Evolutionary conservation across 1,140 invertebrate species (phyloP).

Genomic region (Hestina assimilis): DNA sequence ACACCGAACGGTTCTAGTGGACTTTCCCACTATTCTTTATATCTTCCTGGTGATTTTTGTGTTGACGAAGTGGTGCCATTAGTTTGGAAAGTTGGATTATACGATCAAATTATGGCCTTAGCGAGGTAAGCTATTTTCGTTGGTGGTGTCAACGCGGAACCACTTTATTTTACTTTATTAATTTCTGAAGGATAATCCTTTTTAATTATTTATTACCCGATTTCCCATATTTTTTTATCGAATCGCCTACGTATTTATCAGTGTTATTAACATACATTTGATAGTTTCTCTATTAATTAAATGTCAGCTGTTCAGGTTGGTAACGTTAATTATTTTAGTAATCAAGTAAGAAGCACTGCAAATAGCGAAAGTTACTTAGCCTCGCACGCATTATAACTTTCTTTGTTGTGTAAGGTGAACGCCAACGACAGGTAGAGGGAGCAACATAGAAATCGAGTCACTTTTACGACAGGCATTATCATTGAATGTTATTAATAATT

Average conservation of each 20-base stretch:
- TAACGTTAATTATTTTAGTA: slow-evolving; percentile 10
- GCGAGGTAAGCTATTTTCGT: slow-evolving; percentile 77
- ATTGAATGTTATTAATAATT: slow-evolving; percentile 7
- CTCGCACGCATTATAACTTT: slow-evolving; percentile 74
- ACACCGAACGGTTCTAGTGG: slow-evolving; percentile 49
- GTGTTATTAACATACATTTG: neutral
- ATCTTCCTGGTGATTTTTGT: slow-evolving; percentile 57
- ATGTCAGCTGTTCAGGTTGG: neutral
- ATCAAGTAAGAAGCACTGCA: slow-evolving; percentile 40
- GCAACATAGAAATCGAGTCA: slow-evolving; percentile 70
- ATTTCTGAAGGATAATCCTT: slow-evolving; percentile 54
- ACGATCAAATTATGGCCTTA: slow-evolving; percentile 77
- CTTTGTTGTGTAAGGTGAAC: slow-evolving; percentile 77
- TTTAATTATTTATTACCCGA: neutral
- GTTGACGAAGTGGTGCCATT: slow-evolving; percentile 63
- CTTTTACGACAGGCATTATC: slow-evolving; percentile 43
- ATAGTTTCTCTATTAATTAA: slow-evolving; percentile 3
- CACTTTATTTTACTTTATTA: slow-evolving; percentile 67
- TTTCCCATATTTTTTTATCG: slow-evolving; percentile 53
- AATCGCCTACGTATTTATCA: neutral
- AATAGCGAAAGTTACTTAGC: slow-evolving; percentile 72
- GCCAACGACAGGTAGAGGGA: slow-evolving; percentile 67
- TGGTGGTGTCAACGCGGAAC: slow-evolving; percentile 75
- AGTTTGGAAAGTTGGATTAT: slow-evolving; percentile 74
- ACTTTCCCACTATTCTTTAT: slow-evolving; percentile 42